Conservation (phyloP, 2,888 invertebrate genomes). For the Andrena flavipes region DNA sequence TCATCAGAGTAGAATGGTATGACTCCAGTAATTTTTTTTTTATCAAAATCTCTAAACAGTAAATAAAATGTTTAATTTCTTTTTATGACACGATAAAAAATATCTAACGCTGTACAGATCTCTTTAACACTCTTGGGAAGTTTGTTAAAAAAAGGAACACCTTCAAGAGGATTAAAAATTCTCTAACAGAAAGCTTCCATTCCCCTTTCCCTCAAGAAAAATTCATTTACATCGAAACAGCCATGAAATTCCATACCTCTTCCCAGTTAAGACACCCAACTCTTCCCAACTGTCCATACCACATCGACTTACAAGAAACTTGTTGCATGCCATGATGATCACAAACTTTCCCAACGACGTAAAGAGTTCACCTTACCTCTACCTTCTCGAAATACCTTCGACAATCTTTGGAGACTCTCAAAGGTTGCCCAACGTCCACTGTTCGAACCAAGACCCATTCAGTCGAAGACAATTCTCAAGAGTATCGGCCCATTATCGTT, state of each 20-base stretch:
- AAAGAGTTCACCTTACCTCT: background rate
- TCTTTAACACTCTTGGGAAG: too few relatives aligned
- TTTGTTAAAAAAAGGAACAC: too few relatives aligned
- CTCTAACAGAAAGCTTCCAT: too few relatives aligned
- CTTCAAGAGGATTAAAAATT: too few relatives aligned
- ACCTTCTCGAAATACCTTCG: background rate
- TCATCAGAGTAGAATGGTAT: too few relatives aligned
- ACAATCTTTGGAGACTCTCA: background rate
- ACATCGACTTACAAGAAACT: background rate
- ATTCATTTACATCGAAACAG: too few relatives aligned
- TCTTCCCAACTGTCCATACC: background rate
- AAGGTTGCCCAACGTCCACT: background rate
- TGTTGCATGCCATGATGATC: conserved; percentile 25
- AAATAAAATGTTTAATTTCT: too few relatives aligned
- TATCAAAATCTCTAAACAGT: too few relatives aligned
- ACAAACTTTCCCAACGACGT: background rate
- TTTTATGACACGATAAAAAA: too few relatives aligned
- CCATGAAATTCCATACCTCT: background rate
- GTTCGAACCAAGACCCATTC: background rate
- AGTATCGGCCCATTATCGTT: conserved; percentile 4
- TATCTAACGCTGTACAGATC: too few relatives aligned
- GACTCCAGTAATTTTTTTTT: too few relatives aligned
- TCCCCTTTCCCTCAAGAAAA: too few relatives aligned
- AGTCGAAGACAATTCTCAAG: conserved; percentile 3
- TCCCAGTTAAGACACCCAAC: background rate